Percentiles rank a stretch among this genome's conserved stretches.
phyloP scores from a whole-genome alignment of 2,888 invertebrate species.

The Cenopis cana region DNA sequence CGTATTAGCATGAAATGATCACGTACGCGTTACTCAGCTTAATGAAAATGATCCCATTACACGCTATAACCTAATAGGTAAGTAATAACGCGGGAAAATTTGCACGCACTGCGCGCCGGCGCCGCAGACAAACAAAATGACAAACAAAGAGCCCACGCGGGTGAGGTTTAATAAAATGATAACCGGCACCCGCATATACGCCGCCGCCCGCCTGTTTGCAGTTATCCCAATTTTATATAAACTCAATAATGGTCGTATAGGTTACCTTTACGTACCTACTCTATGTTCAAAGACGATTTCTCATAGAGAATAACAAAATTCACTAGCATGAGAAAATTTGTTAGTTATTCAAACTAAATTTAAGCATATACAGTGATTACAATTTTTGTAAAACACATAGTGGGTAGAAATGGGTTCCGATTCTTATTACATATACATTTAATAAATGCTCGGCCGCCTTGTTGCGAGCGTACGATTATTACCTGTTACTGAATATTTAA shows the following conservation, averaged over 20 bases:
- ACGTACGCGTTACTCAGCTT: conserved; percentile 27
- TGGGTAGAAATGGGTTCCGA: too few relatives aligned
- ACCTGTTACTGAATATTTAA: neutral
- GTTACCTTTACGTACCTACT: too few relatives aligned
- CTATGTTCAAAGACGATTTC: too few relatives aligned
- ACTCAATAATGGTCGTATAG: conserved; percentile 18
- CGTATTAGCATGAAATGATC: conserved; percentile 28
- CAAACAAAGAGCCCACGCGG: conserved; percentile 12
- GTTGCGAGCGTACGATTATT: neutral
- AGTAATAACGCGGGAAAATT: conserved; percentile 13
- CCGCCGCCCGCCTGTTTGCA: conserved; percentile 12
- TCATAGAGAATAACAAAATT: too few relatives aligned
- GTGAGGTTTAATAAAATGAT: conserved; percentile 31
- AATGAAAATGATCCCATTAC: conserved; percentile 38
- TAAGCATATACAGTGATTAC: too few relatives aligned
- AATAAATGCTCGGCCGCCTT: too few relatives aligned
- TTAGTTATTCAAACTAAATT: neutral
- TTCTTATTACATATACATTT: too few relatives aligned
- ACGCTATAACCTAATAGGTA: conserved; percentile 22
- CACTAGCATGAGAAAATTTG: neutral
- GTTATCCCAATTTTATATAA: conserved; percentile 16
- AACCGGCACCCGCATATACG: conserved; percentile 27
- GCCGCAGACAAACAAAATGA: conserved; percentile 20
- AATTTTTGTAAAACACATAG: too few relatives aligned
- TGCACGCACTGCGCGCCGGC: conserved; percentile 14